Base-by-base conservation (phyloP, 2,888 invertebrate species). In the Hydrotaea diabolus region DNA sequence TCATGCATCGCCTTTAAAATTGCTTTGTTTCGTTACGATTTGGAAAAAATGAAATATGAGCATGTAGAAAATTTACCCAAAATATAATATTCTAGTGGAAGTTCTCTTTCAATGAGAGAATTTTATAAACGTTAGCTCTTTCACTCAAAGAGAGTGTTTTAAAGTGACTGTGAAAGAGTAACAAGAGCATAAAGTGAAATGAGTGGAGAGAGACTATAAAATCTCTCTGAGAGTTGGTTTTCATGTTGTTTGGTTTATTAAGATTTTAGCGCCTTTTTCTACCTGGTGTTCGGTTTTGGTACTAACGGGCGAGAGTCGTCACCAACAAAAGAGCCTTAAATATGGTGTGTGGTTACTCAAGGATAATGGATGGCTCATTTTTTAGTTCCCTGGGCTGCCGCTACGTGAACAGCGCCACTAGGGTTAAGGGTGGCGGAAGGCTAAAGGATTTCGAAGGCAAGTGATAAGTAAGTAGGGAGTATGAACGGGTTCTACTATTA, bases 111-210 rank as follows among this genome's bases (percentile, higher is more conserved):
- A 7, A 31, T 31, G 31, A 31, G 7, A 31, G 2, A 17, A 9
- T 21, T 55, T 39, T 55, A 11, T 26, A 13, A 21, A 23, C 13
- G 46, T 46, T 13, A 23, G 21, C 43, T 46, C 43, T 74, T 74
- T 46, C 46, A 74, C 74, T 74, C 74, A 59, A 49, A 74, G 74
- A 74, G 59, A 5, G 59, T 17, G n/a, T n/a, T n/a, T n/a, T n/a
- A 26, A 7, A 49, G 57, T 17, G n/a, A n/a, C n/a, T n/a, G n/a
- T n/a, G n/a, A 9, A 57, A 23, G 57, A 23, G 53, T 4, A 17
- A 15, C 5, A 53, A 17, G 5, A 53, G 53, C n/a, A 3, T 53
- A 53, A 4, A 46, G n/a, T 36, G 3, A 3, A 36, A 3, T 36
- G 36, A 36, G 36, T 36, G 57, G n/a, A n/a, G n/a, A n/a, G n/a